Evolutionary conservation across 1,140 invertebrate genomes (phyloP).

Genomic region (Zaprionus gabonicus): DNA sequence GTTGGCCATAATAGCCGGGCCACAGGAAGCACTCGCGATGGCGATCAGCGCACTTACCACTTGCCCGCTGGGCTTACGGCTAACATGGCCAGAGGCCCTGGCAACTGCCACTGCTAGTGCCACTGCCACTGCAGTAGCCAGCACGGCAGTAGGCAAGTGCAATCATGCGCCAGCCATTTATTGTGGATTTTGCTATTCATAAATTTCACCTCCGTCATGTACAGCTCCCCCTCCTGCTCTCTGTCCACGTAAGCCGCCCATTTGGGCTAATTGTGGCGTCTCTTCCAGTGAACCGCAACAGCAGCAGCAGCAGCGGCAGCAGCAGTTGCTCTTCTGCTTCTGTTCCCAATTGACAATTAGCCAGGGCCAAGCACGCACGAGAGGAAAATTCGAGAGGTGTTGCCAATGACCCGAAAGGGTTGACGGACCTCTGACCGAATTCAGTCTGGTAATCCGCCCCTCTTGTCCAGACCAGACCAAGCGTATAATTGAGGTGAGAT

Average conservation of each 20-base stretch:
- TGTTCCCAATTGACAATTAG: conserved; percentile 38
- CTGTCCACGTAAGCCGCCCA: not conserved
- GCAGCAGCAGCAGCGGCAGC: conserved; percentile 3
- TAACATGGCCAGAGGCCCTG: conserved; percentile 28
- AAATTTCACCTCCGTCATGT: conserved; percentile 26
- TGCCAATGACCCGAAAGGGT: conserved; percentile 68
- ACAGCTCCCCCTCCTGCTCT: not conserved
- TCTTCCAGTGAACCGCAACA: conserved; percentile 48
- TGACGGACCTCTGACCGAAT: conserved; percentile 74
- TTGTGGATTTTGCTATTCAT: conserved; percentile 51
- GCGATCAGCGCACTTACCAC: conserved; percentile 72
- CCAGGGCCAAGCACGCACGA: conserved; percentile 9
- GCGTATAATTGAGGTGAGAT: conserved; percentile 67
- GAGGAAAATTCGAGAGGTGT: conserved; percentile 66
- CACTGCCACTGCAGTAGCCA: conserved; percentile 50
- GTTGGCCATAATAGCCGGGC: conserved; percentile 36
- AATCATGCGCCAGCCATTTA: conserved; percentile 77
- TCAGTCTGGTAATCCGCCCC: conserved; percentile 21
- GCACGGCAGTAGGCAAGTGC: conserved; percentile 35
- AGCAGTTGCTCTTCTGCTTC: conserved; percentile 7
- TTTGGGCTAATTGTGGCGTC: conserved; percentile 35
- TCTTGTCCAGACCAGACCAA: conserved; percentile 36
- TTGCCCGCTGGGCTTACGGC: conserved; percentile 62
- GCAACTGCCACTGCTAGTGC: conserved; percentile 15
- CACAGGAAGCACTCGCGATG: conserved; percentile 79